A percentile compares a stretch with the other conserved stretches of the same genome.
These are phyloP conservation scores for Drosophila sulfurigaster DNA, from an alignment of 1,140 invertebrate species.

Conservation along the genomic window DNA sequence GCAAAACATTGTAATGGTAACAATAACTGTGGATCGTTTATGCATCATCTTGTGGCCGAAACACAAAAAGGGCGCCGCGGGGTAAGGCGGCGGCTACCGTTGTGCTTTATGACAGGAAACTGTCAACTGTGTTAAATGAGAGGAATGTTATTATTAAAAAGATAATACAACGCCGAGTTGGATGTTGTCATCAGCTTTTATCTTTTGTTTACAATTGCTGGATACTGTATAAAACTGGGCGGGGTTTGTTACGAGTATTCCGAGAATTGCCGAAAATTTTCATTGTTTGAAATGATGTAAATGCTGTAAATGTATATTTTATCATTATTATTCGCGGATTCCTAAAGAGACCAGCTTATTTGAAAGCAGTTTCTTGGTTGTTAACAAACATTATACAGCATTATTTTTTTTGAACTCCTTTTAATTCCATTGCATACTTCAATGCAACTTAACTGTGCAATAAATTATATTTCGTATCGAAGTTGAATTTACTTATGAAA, in stretches of 20 bases:
- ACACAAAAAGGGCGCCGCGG: not conserved
- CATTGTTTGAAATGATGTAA: not conserved
- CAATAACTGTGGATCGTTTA: conserved; percentile 24
- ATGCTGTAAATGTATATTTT: too few relatives aligned
- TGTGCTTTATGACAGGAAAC: conserved; percentile 73
- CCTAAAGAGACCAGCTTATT: too few relatives aligned
- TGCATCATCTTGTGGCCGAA: conserved; percentile 34
- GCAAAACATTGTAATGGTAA: conserved; percentile 23
- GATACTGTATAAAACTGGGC: conserved; percentile 3
- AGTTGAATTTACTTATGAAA: too few relatives aligned
- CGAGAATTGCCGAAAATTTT: not conserved
- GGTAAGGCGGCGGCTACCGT: conserved; percentile 31
- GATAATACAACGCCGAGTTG: conserved; percentile 58
- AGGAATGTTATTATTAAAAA: conserved; percentile 64
- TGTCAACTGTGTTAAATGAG: conserved; percentile 53
- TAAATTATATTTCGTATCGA: too few relatives aligned
- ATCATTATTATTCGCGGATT: too few relatives aligned
- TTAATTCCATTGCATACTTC: too few relatives aligned
- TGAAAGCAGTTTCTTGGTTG: too few relatives aligned
- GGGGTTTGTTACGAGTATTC: not conserved
- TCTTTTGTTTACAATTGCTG: conserved; percentile 45
- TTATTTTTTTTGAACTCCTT: too few relatives aligned
- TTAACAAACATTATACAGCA: too few relatives aligned
- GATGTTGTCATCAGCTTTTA: conserved; percentile 50
- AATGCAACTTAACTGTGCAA: too few relatives aligned